Conservation (phyloP, 2,888 invertebrate species). For the Agrotis clavis region DNA sequence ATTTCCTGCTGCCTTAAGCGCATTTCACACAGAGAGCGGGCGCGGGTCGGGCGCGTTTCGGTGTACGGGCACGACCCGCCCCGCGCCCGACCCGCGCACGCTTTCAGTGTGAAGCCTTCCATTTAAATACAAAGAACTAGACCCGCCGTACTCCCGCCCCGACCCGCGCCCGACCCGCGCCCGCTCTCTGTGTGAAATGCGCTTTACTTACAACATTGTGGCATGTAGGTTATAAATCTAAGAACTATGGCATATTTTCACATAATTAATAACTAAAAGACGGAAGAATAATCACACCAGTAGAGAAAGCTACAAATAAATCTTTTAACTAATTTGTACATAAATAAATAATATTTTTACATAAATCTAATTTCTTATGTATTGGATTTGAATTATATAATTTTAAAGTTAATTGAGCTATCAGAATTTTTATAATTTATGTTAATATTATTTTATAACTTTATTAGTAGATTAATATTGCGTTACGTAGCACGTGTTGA, state of each 20-base stretch:
- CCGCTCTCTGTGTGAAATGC: no score
- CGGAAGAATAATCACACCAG: constrained; percentile 12
- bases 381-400: constrained; percentile 23
- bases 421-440: constrained; percentile 14
- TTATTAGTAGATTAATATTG: not conserved
- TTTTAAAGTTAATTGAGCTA: not conserved
- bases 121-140: no score
- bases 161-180: no score
- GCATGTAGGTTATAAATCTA: constrained; percentile 8
- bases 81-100: no score
- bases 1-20: constrained; percentile 2
- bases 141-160: no score
- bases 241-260: constrained; percentile 19
- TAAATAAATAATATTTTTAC: constrained; percentile 20
- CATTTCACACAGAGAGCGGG: no score
- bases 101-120: no score
- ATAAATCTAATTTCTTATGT: constrained; percentile 38
- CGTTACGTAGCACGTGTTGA: constrained; percentile 3
- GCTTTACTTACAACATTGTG: not conserved
- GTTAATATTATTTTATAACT: constrained; percentile 24
- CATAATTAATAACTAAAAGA: constrained; percentile 24
- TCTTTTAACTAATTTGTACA: not conserved
- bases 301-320: constrained; percentile 45
- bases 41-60: no score
- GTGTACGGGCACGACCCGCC: no score